Conservation (phyloP, 2,113 vertebrate species). For the Calypte anna region DNA sequence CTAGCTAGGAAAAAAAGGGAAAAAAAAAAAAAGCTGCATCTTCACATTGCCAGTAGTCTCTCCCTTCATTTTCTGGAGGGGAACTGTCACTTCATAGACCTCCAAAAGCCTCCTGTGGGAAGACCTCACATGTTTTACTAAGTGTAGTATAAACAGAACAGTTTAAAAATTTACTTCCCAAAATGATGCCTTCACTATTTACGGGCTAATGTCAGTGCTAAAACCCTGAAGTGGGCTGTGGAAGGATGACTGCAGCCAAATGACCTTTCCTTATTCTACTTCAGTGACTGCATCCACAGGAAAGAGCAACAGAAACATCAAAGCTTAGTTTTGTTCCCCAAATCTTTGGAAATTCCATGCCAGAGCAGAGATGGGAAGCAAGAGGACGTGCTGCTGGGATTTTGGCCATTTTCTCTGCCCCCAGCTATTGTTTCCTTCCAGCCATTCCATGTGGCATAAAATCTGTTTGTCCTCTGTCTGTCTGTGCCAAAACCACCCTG, state of each 20-base stretch:
- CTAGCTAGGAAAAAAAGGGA: neutral
- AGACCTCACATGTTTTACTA: constrained; percentile 1
- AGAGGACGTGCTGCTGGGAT: neutral
- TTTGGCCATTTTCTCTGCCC: neutral
- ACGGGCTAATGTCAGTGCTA: constrained; percentile 41
- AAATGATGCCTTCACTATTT: constrained; percentile 29
- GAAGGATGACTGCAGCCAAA: neutral
- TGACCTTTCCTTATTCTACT: constrained; percentile 28
- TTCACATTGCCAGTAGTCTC: neutral
- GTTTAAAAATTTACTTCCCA: constrained; percentile 52
- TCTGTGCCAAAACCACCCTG: neutral
- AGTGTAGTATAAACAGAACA: constrained; percentile 4
- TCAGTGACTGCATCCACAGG: neutral
- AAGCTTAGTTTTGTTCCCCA: neutral
- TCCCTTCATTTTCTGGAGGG: neutral
- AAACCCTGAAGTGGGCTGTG: constrained; percentile 47
- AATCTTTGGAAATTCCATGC: neutral
- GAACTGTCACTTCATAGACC: neutral
- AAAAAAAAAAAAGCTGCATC: neutral
- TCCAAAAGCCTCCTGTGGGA: neutral
- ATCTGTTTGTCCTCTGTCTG: neutral
- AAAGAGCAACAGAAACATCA: neutral
- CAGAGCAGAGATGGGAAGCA: neutral
- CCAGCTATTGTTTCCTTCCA: neutral
- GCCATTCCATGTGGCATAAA: neutral